A percentile compares a stretch with the other conserved stretches of the same genome.
phyloP scores from a whole-genome alignment of 2,888 invertebrate genomes.

The Melinaea marsaeus region DNA sequence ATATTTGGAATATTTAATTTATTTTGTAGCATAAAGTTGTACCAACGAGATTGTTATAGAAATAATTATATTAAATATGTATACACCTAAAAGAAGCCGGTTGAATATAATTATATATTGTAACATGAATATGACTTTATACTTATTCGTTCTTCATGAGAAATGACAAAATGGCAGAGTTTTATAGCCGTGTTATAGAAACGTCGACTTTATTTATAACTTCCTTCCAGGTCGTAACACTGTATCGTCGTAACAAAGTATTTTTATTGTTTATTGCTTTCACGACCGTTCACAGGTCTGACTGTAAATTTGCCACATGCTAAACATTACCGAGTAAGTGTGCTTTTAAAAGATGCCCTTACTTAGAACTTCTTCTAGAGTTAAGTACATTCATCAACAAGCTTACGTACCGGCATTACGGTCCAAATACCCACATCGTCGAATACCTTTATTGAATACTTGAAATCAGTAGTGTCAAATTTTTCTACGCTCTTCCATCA shows the following conservation, averaged over 20 bases:
- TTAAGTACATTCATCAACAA: too few relatives aligned
- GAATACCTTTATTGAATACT: too few relatives aligned
- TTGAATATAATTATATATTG: background rate
- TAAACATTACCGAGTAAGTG: slow-evolving; percentile 18
- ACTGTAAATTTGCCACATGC: slow-evolving; percentile 19
- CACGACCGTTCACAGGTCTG: slow-evolving; percentile 6
- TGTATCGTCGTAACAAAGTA: slow-evolving; percentile 11
- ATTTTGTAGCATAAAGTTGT: background rate
- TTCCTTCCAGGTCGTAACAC: slow-evolving; percentile 24
- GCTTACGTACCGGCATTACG: too few relatives aligned
- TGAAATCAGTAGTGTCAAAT: too few relatives aligned
- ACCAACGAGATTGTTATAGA: background rate
- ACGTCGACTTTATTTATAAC: slow-evolving; percentile 29
- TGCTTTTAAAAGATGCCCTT: background rate
- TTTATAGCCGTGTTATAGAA: slow-evolving; percentile 15
- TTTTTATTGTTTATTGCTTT: slow-evolving; percentile 27
- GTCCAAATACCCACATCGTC: too few relatives aligned
- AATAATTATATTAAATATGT: background rate
- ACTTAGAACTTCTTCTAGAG: background rate
- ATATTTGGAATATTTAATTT: slow-evolving; percentile 6
- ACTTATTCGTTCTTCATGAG: slow-evolving; percentile 9
- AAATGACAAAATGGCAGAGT: slow-evolving; percentile 15
- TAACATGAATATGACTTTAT: background rate
- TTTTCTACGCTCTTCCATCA: too few relatives aligned
- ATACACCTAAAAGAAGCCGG: too few relatives aligned